Evolutionary conservation across 2,113 vertebrate genomes (phyloP), one percentile per base, ranked within the genome.

Genomic region (Alaudala cheleensis): DNA sequence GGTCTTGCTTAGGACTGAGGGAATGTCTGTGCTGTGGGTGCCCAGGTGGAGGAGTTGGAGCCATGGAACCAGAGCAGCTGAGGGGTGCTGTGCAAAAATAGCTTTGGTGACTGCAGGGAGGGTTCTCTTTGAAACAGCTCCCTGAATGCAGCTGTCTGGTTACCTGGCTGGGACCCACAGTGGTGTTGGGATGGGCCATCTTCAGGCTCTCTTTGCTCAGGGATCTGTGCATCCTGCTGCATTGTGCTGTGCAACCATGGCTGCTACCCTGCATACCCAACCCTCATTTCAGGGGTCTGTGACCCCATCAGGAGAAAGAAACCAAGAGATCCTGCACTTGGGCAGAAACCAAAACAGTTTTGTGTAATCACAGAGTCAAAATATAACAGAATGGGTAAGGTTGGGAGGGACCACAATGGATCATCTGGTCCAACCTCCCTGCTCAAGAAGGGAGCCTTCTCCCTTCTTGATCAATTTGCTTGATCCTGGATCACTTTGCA

Each of bases 201-300:
- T 81, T 11, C 60, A n/a, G 20, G 19, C 50, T 86, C 10, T 22
- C 40, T 31, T 69, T 1, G 1, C 50, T 81, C 7, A 22, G 40
- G 64, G 14, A 15, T 50, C 4, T 25, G 15, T 34, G 62, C 51
- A 9, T 34, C 39, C 42, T 61, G 24, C 62, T 57, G 47, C 23
- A 4, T 4, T 15, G 12, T 4, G 9, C 8, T 11, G 12, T 29
- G 65, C 14, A 34, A 1, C 61, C 14, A 1, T 6, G 14, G 29
- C 66, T 87, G 60, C 3, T 10, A 10, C 8, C 12, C 49, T 81
- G 28, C 21, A 16, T 14, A 29, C 11, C 5, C 2, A 1, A 16
- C 12, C 45, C 50, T 77, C 16, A 50, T 60, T 60, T 57, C 1
- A 2, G 14, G 28, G 16, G 1, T 17, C 6, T 1, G 11, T 53